Percentiles rank a stretch among this genome's conserved stretches.
These are phyloP conservation scores for Rhagium mordax DNA, from an alignment of 2,888 invertebrate genomes.

Conservation along the genomic window DNA sequence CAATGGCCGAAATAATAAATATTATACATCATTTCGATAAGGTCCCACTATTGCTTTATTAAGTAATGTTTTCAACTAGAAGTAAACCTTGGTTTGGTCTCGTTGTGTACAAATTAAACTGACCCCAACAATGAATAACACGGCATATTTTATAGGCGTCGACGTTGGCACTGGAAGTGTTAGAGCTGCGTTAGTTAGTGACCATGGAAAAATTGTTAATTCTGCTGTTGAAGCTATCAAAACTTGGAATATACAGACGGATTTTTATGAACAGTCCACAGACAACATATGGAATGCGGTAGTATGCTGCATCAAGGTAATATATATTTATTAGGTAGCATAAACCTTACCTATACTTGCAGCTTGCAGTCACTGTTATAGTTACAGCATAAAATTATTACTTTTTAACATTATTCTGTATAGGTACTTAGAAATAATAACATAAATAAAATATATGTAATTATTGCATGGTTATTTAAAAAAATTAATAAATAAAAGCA, in stretches of 20 bases:
- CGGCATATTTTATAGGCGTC: conserved; percentile 83
- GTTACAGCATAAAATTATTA: too few species aligned
- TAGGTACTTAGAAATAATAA: too few species aligned
- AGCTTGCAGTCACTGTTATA: too few species aligned
- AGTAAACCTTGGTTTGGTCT: neutral
- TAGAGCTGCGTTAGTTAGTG: conserved; percentile 85
- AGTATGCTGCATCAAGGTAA: conserved; percentile 82
- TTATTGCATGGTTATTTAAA: too few species aligned
- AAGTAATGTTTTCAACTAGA: neutral
- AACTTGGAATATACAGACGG: conserved; percentile 80
- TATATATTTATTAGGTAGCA: neutral
- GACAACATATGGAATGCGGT: conserved; percentile 90
- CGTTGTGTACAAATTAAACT: neutral
- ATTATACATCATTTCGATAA: neutral
- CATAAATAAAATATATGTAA: too few species aligned
- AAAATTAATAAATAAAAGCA: too few species aligned
- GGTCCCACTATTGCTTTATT: neutral
- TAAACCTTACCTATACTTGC: too few species aligned
- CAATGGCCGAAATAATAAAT: neutral
- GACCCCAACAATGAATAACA: conserved; percentile 30
- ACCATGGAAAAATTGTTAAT: conserved; percentile 78
- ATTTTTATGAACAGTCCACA: conserved; percentile 93
- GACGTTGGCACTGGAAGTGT: conserved; percentile 96
- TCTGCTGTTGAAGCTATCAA: conserved; percentile 77
- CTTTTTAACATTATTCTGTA: too few species aligned